Evolutionary conservation across 1,140 invertebrate species (phyloP).

Genomic region (Drosophila arawakana): DNA sequence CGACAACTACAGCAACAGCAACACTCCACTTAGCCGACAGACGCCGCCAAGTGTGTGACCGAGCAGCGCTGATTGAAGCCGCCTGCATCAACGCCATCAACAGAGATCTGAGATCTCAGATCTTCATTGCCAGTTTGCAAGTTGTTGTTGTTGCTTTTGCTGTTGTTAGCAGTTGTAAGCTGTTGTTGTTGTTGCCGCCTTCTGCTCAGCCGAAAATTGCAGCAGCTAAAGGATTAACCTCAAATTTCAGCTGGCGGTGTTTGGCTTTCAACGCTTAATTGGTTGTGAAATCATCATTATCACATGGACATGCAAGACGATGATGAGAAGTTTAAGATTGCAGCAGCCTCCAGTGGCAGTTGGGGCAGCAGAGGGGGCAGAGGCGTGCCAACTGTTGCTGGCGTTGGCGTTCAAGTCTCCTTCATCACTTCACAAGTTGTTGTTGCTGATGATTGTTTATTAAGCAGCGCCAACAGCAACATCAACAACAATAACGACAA

Average conservation of each 20-base stretch:
- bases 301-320: constrained; percentile 69
- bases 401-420: constrained; percentile 64
- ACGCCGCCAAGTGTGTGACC: constrained; percentile 73
- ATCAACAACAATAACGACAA: constrained; percentile 1
- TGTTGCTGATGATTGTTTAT: constrained; percentile 78
- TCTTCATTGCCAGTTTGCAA: constrained; percentile 55
- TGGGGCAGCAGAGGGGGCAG: constrained; percentile 14
- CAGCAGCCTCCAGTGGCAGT: neutral
- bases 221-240: constrained; percentile 79
- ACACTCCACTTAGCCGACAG: constrained; percentile 60
- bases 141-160: constrained; percentile 52
- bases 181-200: constrained; percentile 71
- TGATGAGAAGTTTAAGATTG: constrained; percentile 5
- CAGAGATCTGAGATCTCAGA: constrained; percentile 66
- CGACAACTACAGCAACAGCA: constrained; percentile 65
- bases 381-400: constrained; percentile 9
- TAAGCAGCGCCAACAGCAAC: constrained; percentile 69
- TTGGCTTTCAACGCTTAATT: constrained; percentile 83
- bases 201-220: constrained; percentile 77
- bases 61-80: constrained; percentile 75
- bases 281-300: constrained; percentile 83
- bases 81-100: constrained; percentile 78
- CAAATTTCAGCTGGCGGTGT: constrained; percentile 81
- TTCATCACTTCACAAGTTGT: constrained; percentile 47
- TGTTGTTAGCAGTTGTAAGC: constrained; percentile 54